Conservation (phyloP, 2,113 vertebrate species). For the Nansenia antarctica region DNA sequence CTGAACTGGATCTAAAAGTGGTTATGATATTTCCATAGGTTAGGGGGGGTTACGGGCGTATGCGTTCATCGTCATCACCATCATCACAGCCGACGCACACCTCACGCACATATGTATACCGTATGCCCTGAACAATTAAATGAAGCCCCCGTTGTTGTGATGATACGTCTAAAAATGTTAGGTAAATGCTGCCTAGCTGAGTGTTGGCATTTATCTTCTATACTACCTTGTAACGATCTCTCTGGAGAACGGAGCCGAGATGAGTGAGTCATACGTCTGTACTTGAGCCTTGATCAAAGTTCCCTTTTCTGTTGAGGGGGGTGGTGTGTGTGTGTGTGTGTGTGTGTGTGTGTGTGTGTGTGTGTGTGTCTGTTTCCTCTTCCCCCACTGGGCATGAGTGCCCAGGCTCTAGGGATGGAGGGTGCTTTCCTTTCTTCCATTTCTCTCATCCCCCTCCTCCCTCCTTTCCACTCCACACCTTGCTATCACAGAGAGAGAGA, state of each 20-base stretch:
- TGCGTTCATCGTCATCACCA: neutral
- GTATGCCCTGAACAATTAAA: neutral
- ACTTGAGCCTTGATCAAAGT: conserved; percentile 51
- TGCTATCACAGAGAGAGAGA: conserved; percentile 6
- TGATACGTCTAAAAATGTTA: neutral
- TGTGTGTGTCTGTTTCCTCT: conserved; percentile 18
- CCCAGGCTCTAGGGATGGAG: neutral
- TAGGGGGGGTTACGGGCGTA: neutral
- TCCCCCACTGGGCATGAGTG: conserved; percentile 10
- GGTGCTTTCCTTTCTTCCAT: neutral
- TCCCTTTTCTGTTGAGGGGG: conserved; percentile 14
- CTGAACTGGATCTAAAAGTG: neutral
- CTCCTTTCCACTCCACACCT: neutral
- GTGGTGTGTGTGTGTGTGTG: neutral
- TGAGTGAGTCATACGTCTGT: conserved; percentile 62
- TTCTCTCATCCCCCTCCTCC: neutral
- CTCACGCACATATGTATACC: too few relatives aligned
- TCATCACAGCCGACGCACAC: neutral
- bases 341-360: neutral
- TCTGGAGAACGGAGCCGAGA: conserved; percentile 33
- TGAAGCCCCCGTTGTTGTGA: neutral
- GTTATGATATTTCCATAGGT: neutral
- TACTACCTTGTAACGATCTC: conserved; percentile 23
- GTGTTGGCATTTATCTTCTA: conserved; percentile 20
- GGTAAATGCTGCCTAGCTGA: neutral